phyloP scores from a whole-genome alignment of 1,140 invertebrate genomes.

The Sminthurides bifidus region DNA sequence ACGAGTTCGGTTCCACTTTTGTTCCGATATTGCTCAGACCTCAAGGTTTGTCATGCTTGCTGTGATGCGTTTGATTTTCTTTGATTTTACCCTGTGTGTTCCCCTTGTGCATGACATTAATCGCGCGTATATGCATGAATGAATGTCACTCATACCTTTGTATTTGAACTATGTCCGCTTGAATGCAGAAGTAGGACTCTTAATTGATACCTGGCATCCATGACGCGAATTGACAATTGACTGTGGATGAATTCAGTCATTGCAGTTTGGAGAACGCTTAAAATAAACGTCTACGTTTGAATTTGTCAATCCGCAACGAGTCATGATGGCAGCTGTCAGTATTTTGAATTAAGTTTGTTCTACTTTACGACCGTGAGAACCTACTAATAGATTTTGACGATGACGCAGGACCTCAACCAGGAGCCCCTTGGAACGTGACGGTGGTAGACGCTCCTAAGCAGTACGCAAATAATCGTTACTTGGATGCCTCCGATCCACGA shows the following conservation, averaged over 20 bases:
- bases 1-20: conserved; percentile 56
- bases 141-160: too few species aligned
- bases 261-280: neutral
- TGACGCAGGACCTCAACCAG: conserved; percentile 67
- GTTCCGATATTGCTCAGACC: conserved; percentile 56
- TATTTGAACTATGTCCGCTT: too few species aligned
- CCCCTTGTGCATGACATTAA: too few species aligned
- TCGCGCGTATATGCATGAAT: too few species aligned
- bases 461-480: conserved; percentile 44
- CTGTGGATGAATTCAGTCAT: too few species aligned
- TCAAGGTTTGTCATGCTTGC: conserved; percentile 45
- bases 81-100: too few species aligned
- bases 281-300: neutral
- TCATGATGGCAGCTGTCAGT: too few species aligned
- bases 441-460: conserved; percentile 15
- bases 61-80: neutral
- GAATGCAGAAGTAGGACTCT: too few species aligned
- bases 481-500: conserved; percentile 30
- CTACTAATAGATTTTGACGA: conserved; percentile 4
- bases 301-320: neutral
- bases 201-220: too few species aligned
- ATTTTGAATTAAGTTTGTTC: too few species aligned
- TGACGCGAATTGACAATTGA: too few species aligned
- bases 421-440: conserved; percentile 72
- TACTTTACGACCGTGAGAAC: too few species aligned